Evolutionary conservation across 2,888 invertebrate species (phyloP).

Genomic region (Cotesia congregata): DNA sequence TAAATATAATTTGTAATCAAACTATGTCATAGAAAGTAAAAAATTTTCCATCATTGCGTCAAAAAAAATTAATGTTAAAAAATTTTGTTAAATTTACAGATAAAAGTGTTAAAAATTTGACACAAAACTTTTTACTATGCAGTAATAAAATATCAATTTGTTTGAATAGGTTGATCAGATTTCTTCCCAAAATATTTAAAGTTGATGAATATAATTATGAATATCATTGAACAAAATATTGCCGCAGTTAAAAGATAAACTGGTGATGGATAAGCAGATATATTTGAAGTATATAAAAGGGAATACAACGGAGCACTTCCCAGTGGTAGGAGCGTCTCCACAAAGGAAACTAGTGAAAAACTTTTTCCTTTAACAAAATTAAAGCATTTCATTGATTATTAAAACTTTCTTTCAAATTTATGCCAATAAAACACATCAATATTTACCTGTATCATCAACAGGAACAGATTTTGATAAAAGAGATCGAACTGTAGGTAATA

Average conservation of each 20-base stretch:
- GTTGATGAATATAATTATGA: slow-evolving; percentile 52
- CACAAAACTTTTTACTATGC: neutral
- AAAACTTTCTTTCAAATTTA: neutral
- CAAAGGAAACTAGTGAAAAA: slow-evolving; percentile 77
- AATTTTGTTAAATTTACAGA: no score
- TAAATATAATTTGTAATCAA: no score
- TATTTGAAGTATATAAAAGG: slow-evolving; percentile 72
- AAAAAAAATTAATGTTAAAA: no score
- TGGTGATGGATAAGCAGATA: slow-evolving; percentile 63
- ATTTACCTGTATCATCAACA: slow-evolving; percentile 73
- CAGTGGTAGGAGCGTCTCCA: slow-evolving; percentile 77
- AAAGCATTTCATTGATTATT: neutral
- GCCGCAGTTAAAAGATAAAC: slow-evolving; percentile 59
- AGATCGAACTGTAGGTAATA: slow-evolving; percentile 75
- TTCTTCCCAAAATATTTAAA: slow-evolving; percentile 36
- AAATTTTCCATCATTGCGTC: neutral
- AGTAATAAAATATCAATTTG: neutral
- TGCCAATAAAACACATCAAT: neutral
- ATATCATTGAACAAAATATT: slow-evolving; percentile 51
- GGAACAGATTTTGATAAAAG: slow-evolving; percentile 76
- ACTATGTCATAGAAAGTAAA: no score
- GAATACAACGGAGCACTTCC: slow-evolving; percentile 77
- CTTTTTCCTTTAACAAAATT: slow-evolving; percentile 73
- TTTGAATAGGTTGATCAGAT: neutral
- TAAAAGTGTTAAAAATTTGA: no score